A percentile compares a stretch with the other conserved stretches of the same genome.
Conservation (phyloP, 2,113 vertebrate genomes). For the Equus quagga region DNA sequence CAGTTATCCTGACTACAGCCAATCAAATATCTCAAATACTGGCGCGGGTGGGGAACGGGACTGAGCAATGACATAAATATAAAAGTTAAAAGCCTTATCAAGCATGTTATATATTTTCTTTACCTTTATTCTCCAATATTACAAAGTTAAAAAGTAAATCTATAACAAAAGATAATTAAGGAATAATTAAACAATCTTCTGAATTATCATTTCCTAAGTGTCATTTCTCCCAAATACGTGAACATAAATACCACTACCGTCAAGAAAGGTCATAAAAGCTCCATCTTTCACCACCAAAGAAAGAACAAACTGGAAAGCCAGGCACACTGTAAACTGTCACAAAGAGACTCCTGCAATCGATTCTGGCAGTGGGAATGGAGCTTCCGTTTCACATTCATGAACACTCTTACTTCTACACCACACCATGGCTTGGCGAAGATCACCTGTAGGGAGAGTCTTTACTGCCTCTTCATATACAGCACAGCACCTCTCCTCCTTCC, state of each 20-base stretch:
- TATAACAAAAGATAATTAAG: background rate
- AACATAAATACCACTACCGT: background rate
- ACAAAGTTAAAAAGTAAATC: background rate
- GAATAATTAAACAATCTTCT: background rate
- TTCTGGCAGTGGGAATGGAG: background rate
- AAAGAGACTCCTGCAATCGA: background rate
- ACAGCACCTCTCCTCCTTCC: constrained; percentile 92
- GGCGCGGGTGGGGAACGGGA: background rate
- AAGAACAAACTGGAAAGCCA: background rate
- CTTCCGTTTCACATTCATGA: background rate
- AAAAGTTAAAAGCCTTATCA: constrained; percentile 21
- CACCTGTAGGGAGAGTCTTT: constrained; percentile 90
- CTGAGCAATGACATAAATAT: background rate
- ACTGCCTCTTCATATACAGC: constrained; percentile 96
- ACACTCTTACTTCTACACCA: rapidly evolving
- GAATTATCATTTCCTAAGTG: background rate
- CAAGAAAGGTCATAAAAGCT: background rate
- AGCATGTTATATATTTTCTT: background rate
- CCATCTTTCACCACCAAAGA: background rate
- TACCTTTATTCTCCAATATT: background rate
- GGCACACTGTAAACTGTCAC: background rate
- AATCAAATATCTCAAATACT: background rate
- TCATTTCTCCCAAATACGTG: background rate
- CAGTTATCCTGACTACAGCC: background rate
- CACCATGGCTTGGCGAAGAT: background rate